Conservation (phyloP, 2,888 invertebrate genomes). For the Sphaerophoria rueppellii region DNA sequence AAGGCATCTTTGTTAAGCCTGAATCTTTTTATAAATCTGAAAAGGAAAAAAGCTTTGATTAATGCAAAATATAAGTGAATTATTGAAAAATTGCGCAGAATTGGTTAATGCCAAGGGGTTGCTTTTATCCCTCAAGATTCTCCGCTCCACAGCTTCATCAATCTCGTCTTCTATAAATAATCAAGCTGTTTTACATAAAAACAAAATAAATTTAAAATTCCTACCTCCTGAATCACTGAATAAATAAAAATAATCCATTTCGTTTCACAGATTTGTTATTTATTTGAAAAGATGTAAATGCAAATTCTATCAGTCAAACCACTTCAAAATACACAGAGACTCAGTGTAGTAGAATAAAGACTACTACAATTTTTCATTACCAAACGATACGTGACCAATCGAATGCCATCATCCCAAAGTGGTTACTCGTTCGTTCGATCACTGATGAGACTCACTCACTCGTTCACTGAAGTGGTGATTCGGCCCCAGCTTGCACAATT, state of each 20-base stretch:
- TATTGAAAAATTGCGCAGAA: background rate
- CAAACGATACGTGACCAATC: background rate
- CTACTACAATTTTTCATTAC: background rate
- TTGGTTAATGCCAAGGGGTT: background rate
- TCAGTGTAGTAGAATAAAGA: background rate
- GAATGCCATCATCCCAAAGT: background rate
- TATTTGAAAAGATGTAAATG: background rate
- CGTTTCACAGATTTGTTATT: background rate
- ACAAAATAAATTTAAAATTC: background rate
- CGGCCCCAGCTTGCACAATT: too few relatives aligned
- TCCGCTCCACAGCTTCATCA: background rate
- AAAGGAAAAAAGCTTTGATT: background rate
- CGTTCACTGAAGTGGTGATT: too few relatives aligned
- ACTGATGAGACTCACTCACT: background rate
- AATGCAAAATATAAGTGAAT: background rate
- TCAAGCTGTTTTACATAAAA: background rate
- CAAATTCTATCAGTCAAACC: background rate
- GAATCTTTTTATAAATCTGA: background rate
- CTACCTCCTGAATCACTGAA: background rate
- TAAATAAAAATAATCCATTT: constrained; percentile 1
- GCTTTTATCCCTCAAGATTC: background rate
- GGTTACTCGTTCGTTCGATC: background rate
- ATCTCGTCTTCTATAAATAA: background rate
- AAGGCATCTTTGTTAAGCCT: background rate
- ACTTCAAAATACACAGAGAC: background rate